Evolutionary conservation across 1,140 invertebrate species (phyloP), one percentile per base, ranked within the genome.

Genomic region (Rhopalosiphum maidis): DNA sequence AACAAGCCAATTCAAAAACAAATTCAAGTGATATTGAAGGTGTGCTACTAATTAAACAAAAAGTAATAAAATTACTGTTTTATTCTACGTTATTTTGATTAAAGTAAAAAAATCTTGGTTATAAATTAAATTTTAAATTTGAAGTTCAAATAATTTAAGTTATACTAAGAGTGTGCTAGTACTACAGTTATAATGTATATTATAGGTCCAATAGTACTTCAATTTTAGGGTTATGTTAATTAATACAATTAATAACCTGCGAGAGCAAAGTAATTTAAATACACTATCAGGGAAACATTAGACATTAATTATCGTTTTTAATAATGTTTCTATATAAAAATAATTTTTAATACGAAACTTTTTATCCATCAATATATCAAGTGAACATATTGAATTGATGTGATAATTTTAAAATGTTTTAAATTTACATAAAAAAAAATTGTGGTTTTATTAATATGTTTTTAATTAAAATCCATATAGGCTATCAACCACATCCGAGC

Each of bases 381-480:
- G n/a, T 37, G n/a, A 89, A 11, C 88, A 90, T 43, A 90, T 55
- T 90, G 51, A 23, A 90, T 37, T 60, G 88, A 90, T 90, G 88
- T 60, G 88, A 90, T 43, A 90, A 55, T 55, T 55, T 88, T 51
- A 48, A 90, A 88, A 88, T 35, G 8, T n/a, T 87, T 88, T n/a
- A 89, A 89, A 54, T 37, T 89, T 51, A 7, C 48, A 55, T 55
- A 54, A 89, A 25, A 55, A 54, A 89, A 23, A 54, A 60, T 30
- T 11, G 11, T 1, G 89, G 23, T 90, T 68, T 90, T 43, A 90
- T 90, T 90, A 90, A 90, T 68, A 68, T 43, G 37, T 68, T 90
- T 90, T 68, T 90, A 90, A 90, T 90, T 90, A 90, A 90, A 77
- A 90, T 90, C 68, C 55, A 90, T 90, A 90, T 68, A 43, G 89